phyloP scores from a whole-genome alignment of 2,888 invertebrate genomes.

The Sceliomorpha sp. region DNA sequence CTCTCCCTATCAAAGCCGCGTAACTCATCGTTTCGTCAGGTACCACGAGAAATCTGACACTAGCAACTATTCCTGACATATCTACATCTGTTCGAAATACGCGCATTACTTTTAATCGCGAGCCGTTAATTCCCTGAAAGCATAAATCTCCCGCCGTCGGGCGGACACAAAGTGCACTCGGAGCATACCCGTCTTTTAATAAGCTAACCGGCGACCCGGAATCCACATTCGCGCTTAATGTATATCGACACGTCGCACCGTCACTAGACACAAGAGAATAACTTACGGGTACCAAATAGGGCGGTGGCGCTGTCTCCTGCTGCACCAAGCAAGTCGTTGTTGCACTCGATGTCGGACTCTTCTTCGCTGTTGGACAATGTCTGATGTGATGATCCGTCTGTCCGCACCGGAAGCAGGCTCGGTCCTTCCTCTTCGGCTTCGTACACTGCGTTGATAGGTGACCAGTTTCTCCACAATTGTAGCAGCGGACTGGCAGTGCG shows the following conservation, averaged over 20 bases:
- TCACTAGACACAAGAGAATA: background rate
- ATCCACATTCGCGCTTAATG: slow-evolving; percentile 22
- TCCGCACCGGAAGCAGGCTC: slow-evolving; percentile 31
- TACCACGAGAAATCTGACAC: slow-evolving; percentile 21
- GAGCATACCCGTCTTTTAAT: slow-evolving; percentile 12
- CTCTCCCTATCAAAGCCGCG: slow-evolving; percentile 19
- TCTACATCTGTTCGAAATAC: slow-evolving; percentile 6
- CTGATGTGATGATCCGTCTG: slow-evolving; percentile 19
- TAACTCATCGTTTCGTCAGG: slow-evolving; percentile 23
- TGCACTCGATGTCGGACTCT: too few species aligned
- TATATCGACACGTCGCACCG: slow-evolving; percentile 4
- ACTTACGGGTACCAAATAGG: slow-evolving; percentile 19
- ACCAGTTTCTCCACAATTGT: slow-evolving; percentile 13
- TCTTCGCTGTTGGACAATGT: slow-evolving; percentile 31
- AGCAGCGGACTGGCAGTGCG: slow-evolving; percentile 10
- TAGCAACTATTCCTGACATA: background rate
- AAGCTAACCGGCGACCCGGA: slow-evolving; percentile 39
- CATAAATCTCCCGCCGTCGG: background rate
- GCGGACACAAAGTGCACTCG: background rate
- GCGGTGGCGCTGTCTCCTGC: slow-evolving; percentile 16
- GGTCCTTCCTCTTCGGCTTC: slow-evolving; percentile 8
- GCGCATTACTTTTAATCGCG: slow-evolving; percentile 12
- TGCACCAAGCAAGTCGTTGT: too few species aligned
- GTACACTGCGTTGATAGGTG: slow-evolving; percentile 7
- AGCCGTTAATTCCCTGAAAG: slow-evolving; percentile 15